Conservation (phyloP, 2,113 vertebrate genomes). For the Lichenostomus cassidix region DNA sequence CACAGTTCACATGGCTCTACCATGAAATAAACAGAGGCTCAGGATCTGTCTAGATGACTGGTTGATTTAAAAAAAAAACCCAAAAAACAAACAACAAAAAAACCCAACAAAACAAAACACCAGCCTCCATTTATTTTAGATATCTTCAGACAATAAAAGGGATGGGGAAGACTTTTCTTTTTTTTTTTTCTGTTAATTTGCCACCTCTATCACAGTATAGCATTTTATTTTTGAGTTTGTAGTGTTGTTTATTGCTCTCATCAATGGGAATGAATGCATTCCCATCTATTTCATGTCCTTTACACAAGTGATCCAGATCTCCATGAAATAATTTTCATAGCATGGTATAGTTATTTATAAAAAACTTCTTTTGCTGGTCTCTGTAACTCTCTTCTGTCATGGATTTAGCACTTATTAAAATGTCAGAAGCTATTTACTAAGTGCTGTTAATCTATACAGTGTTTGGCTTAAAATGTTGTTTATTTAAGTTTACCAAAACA, state of each 20-base stretch:
- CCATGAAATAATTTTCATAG: neutral
- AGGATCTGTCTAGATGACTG: neutral
- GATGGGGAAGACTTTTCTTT: neutral
- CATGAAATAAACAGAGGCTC: neutral
- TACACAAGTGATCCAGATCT: neutral
- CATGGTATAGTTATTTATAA: neutral
- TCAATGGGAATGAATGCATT: neutral
- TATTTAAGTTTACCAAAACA: neutral
- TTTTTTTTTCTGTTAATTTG: neutral
- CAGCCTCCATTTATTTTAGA: neutral
- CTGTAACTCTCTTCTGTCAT: neutral
- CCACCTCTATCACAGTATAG: neutral
- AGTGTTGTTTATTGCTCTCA: neutral
- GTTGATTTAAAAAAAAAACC: neutral
- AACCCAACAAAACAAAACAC: too few relatives aligned
- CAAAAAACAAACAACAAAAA: too few relatives aligned
- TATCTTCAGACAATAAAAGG: neutral
- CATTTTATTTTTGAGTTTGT: neutral
- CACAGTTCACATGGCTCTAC: neutral
- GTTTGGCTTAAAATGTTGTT: neutral
- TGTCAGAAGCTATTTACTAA: neutral
- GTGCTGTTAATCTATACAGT: neutral
- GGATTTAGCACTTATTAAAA: neutral
- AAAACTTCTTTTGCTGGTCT: neutral
- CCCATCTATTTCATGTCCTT: neutral